These are phyloP conservation scores for Aphelocoma coerulescens DNA, from an alignment of 2,113 vertebrate genomes.

Conservation along the genomic window DNA sequence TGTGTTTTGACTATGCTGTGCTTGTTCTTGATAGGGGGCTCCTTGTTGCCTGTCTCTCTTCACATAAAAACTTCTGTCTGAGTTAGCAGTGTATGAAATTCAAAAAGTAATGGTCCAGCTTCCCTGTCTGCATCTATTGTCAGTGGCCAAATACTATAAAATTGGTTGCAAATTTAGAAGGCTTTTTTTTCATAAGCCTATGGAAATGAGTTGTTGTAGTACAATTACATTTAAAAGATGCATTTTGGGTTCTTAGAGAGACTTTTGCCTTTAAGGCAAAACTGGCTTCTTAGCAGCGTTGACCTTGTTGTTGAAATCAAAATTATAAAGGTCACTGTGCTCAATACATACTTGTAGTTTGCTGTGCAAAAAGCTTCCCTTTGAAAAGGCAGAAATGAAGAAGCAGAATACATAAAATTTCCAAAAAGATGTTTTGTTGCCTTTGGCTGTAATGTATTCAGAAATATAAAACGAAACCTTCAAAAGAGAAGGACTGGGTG, in stretches of 20 bases:
- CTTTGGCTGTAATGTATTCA: background rate
- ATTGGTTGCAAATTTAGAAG: background rate
- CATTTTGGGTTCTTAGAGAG: background rate
- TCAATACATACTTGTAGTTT: background rate
- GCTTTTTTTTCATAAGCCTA: background rate
- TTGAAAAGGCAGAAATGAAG: background rate
- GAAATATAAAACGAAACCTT: background rate
- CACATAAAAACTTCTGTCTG: background rate
- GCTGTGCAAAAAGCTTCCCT: background rate
- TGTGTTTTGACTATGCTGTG: background rate
- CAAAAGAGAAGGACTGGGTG: background rate
- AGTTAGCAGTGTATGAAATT: background rate
- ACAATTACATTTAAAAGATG: conserved; percentile 29
- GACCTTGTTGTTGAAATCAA: conserved; percentile 29
- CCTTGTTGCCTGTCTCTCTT: background rate
- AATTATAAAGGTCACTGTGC: conserved; percentile 2
- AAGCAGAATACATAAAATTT: background rate
- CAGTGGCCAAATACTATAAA: conserved; percentile 24
- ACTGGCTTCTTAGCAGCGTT: background rate
- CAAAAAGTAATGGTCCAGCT: background rate
- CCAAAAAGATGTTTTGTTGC: background rate
- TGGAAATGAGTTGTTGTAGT: conserved; percentile 1
- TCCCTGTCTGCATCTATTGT: background rate
- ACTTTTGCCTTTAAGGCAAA: conserved; percentile 29
- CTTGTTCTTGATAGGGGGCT: background rate